Base-by-base conservation (phyloP, 2,888 invertebrate species). In the Cantharis rufa region DNA sequence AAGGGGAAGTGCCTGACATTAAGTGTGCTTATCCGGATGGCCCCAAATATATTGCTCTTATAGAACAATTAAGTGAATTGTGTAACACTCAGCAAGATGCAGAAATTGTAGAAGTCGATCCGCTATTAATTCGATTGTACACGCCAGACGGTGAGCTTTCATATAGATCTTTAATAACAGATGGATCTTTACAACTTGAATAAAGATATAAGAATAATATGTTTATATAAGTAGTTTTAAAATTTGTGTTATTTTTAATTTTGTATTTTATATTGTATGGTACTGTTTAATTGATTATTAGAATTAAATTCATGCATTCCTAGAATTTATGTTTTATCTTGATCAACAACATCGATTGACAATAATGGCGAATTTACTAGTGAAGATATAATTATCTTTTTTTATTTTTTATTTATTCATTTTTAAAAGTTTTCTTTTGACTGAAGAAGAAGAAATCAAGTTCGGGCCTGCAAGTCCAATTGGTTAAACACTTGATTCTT, bases 1-100 rank as follows among this genome's bases (percentile, higher is more conserved):
- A 90, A 7, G 92, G 90, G 0, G 86, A 86, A 75, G 83, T 93
- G 66, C 84, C 89, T 80, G 77, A 68, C 10, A 79, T 86, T 15
- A 76, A 79, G 62, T 71, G 86, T 24, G 28, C 28, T 2, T 63
- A 80, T 48, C 15, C 32, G 1, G 15, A 48, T 1, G 15, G 78
- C 82, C 61, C 21, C 71, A 27, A 69, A 63, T 48, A 70, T 48
- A 1, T 2, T n/a, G 5, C n/a, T n/a, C n/a, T 79, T 24, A 77
- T 80, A 9, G 80, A 83, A 71, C 74, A 80, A 21, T 79, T 85
- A 75, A 80, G 80, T 13, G 74, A 81, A 16, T 79, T 83, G n/a
- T 80, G 77, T 64, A 81, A 79, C 5, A 80, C 81, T 27, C 76
- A 75, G 1, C 82, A 82, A 69, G 70, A 69, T 10, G 83, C 84